Evolutionary conservation across 2,888 invertebrate species (phyloP).

Genomic region (Phaonia tiefii): DNA sequence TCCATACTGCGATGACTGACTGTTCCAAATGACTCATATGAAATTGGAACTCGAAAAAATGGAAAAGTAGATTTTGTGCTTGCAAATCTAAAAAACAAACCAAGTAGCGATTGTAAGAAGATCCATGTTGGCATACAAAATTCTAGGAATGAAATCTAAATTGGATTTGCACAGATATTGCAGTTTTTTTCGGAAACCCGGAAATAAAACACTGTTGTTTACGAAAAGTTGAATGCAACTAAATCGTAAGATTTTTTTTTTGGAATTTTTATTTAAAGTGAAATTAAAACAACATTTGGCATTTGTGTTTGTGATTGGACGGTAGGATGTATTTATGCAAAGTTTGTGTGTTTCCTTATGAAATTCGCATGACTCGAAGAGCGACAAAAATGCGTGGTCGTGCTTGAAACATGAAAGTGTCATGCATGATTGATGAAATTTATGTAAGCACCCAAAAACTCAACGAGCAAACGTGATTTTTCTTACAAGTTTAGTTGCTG

Average conservation of each 20-base stretch:
- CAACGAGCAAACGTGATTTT: conserved; percentile 34
- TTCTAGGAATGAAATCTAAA: not conserved
- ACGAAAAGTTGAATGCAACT: not conserved
- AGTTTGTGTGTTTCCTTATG: too few relatives aligned
- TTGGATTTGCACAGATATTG: too few relatives aligned
- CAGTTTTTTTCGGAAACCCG: not conserved
- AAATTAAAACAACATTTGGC: too few relatives aligned
- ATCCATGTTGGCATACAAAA: not conserved
- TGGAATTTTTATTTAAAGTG: too few relatives aligned
- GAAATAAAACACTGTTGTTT: conserved; percentile 24
- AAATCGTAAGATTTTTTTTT: too few relatives aligned
- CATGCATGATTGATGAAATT: conserved; percentile 66
- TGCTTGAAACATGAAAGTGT: conserved; percentile 54
- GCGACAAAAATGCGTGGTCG: conserved; percentile 60
- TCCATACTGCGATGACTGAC: too few relatives aligned
- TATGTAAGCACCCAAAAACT: conserved; percentile 19
- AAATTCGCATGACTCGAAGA: too few relatives aligned
- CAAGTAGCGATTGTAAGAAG: too few relatives aligned
- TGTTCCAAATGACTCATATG: conserved; percentile 9
- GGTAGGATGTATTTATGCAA: too few relatives aligned
- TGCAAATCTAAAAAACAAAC: not conserved
- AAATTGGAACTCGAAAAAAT: conserved; percentile 8
- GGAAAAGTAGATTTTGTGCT: not conserved
- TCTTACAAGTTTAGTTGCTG: conserved; percentile 6
- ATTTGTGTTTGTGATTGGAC: not conserved